Conservation (phyloP, 2,888 invertebrate species). For the Platerodrilus igneus region DNA sequence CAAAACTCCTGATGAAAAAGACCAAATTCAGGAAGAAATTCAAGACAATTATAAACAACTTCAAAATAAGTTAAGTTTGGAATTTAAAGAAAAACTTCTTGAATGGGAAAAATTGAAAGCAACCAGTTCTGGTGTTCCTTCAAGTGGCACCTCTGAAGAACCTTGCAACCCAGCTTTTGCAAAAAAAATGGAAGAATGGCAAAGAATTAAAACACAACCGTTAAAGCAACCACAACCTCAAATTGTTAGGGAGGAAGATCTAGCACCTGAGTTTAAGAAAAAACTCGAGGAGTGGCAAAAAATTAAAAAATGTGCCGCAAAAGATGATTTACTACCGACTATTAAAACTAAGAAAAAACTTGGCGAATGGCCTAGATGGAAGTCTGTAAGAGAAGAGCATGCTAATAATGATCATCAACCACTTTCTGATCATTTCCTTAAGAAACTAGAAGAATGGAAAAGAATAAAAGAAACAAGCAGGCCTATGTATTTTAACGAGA, state of each 20-base stretch:
- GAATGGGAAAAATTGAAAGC: slow-evolving; percentile 50
- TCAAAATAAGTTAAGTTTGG: slow-evolving; percentile 67
- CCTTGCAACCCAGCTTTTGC: slow-evolving; percentile 44
- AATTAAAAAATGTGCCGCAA: slow-evolving; percentile 52
- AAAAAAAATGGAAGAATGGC: slow-evolving; percentile 53
- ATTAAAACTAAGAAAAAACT: slow-evolving; percentile 45
- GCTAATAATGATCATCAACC: slow-evolving; percentile 58
- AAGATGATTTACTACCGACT: slow-evolving; percentile 23
- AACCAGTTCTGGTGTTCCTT: slow-evolving; percentile 26
- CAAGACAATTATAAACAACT: slow-evolving; percentile 66
- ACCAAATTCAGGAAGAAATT: slow-evolving; percentile 51
- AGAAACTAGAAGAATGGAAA: slow-evolving; percentile 84
- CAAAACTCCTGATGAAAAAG: too few relatives aligned
- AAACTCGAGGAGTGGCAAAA: slow-evolving; percentile 85
- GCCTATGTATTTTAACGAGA: slow-evolving; percentile 29
- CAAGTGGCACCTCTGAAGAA: slow-evolving; percentile 33
- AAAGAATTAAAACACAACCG: slow-evolving; percentile 46
- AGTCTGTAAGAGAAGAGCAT: slow-evolving; percentile 44
- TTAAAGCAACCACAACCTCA: slow-evolving; percentile 34
- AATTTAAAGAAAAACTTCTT: slow-evolving; percentile 67
- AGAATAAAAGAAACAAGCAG: slow-evolving; percentile 54
- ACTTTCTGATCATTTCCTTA: slow-evolving; percentile 76
- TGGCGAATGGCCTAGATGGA: slow-evolving; percentile 61
- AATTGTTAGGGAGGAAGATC: slow-evolving; percentile 58
- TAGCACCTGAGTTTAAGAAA: slow-evolving; percentile 75